A percentile compares a stretch with the other conserved stretches of the same genome.
These are phyloP conservation scores for Tetrao urogallus DNA, from an alignment of 2,113 vertebrate genomes.

Conservation along the genomic window DNA sequence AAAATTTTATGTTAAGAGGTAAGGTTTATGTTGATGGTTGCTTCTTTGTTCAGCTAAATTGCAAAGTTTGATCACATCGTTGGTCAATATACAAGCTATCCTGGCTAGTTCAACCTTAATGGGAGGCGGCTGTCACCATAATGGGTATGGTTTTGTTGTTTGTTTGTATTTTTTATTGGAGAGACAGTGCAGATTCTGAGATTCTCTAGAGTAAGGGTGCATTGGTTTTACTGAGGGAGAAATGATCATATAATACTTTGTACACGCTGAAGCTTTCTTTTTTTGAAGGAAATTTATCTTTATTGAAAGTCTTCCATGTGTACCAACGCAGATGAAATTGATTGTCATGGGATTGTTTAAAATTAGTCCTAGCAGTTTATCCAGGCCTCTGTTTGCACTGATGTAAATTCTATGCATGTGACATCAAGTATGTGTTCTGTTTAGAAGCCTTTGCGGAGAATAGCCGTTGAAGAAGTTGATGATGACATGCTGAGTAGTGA, in stretches of 20 bases:
- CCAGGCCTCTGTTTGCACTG: neutral
- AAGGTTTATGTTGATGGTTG: neutral
- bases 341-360: neutral
- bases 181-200: neutral
- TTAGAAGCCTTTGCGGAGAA: constrained; percentile 89
- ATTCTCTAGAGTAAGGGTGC: neutral
- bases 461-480: constrained; percentile 89
- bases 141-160: neutral
- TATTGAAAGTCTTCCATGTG: neutral
- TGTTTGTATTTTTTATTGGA: neutral
- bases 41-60: neutral
- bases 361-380: neutral
- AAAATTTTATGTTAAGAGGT: neutral
- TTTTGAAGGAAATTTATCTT: neutral
- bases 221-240: neutral
- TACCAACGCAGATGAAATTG: neutral
- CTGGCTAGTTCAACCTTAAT: neutral
- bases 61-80: neutral
- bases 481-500: constrained; percentile 64
- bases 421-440: constrained; percentile 17
- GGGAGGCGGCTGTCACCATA: neutral
- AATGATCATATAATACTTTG: neutral
- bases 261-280: neutral
- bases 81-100: neutral
- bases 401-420: neutral